Percentiles rank a stretch among this genome's conserved stretches.
phyloP scores from a whole-genome alignment of 2,113 vertebrate species.

The Syngnathus typhle region DNA sequence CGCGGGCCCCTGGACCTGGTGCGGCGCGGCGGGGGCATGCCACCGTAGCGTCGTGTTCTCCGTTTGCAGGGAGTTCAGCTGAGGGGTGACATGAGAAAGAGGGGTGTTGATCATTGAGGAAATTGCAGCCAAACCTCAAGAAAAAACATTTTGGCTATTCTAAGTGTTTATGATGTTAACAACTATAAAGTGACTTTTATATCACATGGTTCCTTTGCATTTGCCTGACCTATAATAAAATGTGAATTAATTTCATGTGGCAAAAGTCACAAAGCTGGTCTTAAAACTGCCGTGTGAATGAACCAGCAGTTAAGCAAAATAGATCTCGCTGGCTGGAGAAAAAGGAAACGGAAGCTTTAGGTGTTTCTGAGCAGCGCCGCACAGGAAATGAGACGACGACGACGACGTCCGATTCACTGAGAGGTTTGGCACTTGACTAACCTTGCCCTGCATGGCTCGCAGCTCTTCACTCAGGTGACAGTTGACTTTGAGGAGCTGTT shows the following conservation, averaged over 20 bases:
- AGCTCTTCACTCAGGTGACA: slow-evolving; percentile 94
- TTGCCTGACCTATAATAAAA: too few species aligned
- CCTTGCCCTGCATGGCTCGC: slow-evolving; percentile 95
- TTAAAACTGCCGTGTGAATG: too few species aligned
- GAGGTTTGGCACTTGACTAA: slow-evolving; percentile 36
- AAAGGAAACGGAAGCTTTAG: too few species aligned
- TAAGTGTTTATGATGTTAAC: not conserved
- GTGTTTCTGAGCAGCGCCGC: too few species aligned
- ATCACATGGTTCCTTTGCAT: too few species aligned
- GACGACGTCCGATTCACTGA: not conserved
- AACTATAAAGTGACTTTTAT: too few species aligned
- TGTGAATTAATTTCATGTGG: too few species aligned
- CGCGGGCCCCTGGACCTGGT: slow-evolving; percentile 74
- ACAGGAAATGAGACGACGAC: too few species aligned
- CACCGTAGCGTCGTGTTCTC: slow-evolving; percentile 91
- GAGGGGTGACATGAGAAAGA: slow-evolving; percentile 27
- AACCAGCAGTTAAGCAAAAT: too few species aligned
- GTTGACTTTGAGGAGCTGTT: slow-evolving; percentile 97
- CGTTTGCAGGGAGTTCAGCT: slow-evolving; percentile 94
- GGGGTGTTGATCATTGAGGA: slow-evolving; percentile 45
- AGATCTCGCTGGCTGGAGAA: too few species aligned
- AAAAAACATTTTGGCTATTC: not conserved
- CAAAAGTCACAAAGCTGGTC: too few species aligned
- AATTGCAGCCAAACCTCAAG: slow-evolving; percentile 12
- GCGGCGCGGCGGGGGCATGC: slow-evolving; percentile 79